Evolutionary conservation across 2,888 invertebrate genomes (phyloP).

Genomic region (Heliconius ethilla): DNA sequence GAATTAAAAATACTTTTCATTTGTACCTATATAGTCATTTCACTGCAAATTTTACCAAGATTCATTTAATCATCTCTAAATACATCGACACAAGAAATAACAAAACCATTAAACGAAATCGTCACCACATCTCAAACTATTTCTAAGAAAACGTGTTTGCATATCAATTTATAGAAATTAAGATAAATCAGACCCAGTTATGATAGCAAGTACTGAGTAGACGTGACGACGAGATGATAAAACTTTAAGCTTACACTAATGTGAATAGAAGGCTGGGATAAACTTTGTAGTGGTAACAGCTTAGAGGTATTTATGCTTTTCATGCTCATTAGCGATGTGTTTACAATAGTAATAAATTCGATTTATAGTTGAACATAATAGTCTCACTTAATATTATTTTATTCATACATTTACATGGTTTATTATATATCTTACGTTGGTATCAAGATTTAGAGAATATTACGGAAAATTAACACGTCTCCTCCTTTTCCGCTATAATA

Average conservation of each 20-base stretch:
- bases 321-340: neutral
- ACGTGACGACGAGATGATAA: conserved; percentile 28
- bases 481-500: neutral
- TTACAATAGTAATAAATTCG: neutral
- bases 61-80: neutral
- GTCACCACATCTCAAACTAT: neutral
- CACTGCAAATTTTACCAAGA: too few species aligned
- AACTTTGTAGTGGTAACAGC: neutral
- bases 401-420: neutral
- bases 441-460: neutral
- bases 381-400: neutral
- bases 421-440: neutral
- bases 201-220: conserved; percentile 29
- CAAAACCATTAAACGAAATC: conserved; percentile 13
- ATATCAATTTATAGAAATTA: conserved; percentile 31
- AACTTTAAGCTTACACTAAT: conserved; percentile 21
- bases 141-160: conserved; percentile 7
- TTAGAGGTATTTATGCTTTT: conserved; percentile 4
- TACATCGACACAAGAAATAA: neutral
- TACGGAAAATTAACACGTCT: neutral
- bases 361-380: neutral
- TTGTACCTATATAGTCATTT: too few species aligned
- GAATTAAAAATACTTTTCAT: neutral
- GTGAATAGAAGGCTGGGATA: conserved; percentile 14
- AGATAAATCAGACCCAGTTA: conserved; percentile 23